Conservation (phyloP, 2,888 invertebrate species). For the Hirtodrosophila cameraria region DNA sequence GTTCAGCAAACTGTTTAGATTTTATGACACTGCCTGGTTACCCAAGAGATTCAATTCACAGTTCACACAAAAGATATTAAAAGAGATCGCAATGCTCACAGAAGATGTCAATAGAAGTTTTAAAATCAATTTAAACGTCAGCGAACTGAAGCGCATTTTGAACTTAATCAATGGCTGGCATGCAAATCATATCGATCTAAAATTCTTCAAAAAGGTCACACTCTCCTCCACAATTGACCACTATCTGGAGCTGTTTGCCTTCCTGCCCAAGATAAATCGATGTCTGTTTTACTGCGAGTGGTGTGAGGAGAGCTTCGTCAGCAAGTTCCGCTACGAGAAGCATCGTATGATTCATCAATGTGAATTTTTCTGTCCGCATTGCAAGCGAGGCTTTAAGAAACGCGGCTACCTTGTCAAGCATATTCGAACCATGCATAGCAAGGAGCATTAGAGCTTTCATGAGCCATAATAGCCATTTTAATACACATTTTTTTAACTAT, state of each 20-base stretch:
- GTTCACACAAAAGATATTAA: background rate
- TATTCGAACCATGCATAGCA: constrained; percentile 8
- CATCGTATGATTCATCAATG: constrained; percentile 47
- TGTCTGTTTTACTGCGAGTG: constrained; percentile 64
- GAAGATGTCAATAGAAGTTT: constrained; percentile 36
- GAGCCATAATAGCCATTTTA: background rate
- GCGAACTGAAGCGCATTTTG: constrained; percentile 62
- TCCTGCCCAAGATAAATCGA: constrained; percentile 54
- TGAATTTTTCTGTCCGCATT: constrained; percentile 10
- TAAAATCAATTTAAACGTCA: constrained; percentile 1
- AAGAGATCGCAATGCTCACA: constrained; percentile 32
- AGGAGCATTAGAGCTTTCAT: background rate
- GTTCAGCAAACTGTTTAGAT: constrained; percentile 47
- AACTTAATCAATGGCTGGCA: constrained; percentile 69
- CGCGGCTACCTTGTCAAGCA: constrained; percentile 21
- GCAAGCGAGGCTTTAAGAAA: constrained; percentile 17
- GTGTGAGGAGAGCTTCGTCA: constrained; percentile 52
- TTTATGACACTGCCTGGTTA: constrained; percentile 49
- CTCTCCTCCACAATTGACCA: constrained; percentile 21
- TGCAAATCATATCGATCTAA: constrained; percentile 28
- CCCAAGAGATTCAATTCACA: constrained; percentile 11
- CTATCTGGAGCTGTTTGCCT: constrained; percentile 59
- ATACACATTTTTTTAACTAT: background rate
- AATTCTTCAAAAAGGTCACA: constrained; percentile 49
- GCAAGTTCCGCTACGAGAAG: constrained; percentile 43